Evolutionary conservation across 37 sponge, comb jelly and placozoan genomes (phyloP).

Genomic region (Bolinopsis microptera): DNA sequence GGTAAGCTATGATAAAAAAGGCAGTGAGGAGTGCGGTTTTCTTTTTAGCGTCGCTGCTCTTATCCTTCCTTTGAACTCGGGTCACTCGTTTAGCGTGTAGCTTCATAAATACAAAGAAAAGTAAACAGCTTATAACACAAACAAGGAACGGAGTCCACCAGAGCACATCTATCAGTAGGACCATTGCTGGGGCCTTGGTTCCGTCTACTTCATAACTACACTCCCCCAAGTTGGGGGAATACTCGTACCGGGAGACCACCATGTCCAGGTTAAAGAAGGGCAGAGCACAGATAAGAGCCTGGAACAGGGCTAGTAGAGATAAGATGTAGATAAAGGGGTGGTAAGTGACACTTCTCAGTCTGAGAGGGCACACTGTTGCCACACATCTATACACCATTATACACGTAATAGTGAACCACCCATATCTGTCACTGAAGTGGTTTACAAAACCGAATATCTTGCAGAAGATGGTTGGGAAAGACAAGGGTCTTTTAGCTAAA

Average conservation of each 20-base stretch:
- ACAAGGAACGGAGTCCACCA: conserved; percentile 48
- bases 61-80: background rate
- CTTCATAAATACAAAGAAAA: conserved; percentile 25
- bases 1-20: conserved; percentile 19
- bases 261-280: background rate
- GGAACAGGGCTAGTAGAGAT: background rate
- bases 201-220: background rate
- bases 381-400: conserved; percentile 25
- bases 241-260: background rate
- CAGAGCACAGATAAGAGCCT: background rate
- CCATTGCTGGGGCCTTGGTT: background rate
- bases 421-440: conserved; percentile 10
- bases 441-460: conserved; percentile 40
- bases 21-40: conserved; percentile 25
- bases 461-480: conserved; percentile 30
- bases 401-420: conserved; percentile 42
- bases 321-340: background rate
- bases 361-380: background rate
- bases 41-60: background rate
- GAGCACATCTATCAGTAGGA: background rate
- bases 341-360: background rate
- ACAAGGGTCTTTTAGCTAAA: background rate
- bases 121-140: background rate
- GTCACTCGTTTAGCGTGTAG: background rate
- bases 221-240: conserved; percentile 36